phyloP scores from a whole-genome alignment of 2,113 vertebrate species.

The Etheostoma cragini region DNA sequence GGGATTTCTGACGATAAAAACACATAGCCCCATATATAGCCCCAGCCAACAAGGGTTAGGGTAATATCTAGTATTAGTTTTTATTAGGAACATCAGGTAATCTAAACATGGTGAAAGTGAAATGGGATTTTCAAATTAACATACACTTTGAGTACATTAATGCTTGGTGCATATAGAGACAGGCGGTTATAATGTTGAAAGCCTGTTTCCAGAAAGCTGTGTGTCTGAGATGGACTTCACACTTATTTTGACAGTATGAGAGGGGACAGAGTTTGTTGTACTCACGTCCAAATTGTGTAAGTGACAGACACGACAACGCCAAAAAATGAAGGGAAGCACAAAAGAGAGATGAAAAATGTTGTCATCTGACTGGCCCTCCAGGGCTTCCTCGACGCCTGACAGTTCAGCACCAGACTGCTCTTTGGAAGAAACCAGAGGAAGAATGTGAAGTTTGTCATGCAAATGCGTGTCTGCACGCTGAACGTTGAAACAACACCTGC shows the following conservation, averaged over 20 bases:
- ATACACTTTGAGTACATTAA: not conserved
- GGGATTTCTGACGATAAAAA: not conserved
- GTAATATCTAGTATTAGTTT: too few species aligned
- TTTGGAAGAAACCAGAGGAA: conserved; percentile 50
- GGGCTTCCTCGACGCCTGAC: conserved; percentile 86
- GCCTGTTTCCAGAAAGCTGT: not conserved
- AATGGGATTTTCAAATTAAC: not conserved
- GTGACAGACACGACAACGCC: conserved; percentile 81
- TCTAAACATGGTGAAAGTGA: not conserved
- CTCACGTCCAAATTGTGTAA: conserved; percentile 90
- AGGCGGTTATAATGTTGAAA: not conserved
- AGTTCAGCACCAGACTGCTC: conserved; percentile 89
- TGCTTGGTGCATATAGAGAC: not conserved
- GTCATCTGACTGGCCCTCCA: conserved; percentile 90
- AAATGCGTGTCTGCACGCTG: not conserved
- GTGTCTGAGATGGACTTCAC: not conserved
- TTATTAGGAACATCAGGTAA: too few species aligned
- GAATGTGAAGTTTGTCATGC: not conserved
- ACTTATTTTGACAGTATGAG: not conserved
- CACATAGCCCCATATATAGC: not conserved
- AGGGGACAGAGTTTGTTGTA: conserved; percentile 15
- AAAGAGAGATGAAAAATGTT: conserved; percentile 85
- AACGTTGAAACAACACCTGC: not conserved
- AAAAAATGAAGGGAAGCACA: conserved; percentile 91
- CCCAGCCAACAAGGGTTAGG: not conserved